Percentiles rank a stretch among this genome's conserved stretches.
phyloP scores from a whole-genome alignment of 2,113 vertebrate species.

The Saguinus midas region DNA sequence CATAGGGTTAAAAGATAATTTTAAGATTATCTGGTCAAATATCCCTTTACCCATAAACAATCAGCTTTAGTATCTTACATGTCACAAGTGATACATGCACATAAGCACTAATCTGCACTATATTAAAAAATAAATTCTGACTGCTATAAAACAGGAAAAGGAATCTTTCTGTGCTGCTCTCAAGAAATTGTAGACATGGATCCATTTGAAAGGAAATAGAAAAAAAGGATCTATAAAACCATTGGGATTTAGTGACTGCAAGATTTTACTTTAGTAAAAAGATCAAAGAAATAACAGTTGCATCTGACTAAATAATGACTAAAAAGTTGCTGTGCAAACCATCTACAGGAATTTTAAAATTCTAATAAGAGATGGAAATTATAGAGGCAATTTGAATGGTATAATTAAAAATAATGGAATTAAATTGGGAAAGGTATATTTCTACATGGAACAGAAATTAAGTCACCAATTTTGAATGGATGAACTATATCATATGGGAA shows the following conservation, averaged over 20 bases:
- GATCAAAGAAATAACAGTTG: slow-evolving; percentile 48
- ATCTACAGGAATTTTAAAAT: slow-evolving; percentile 41
- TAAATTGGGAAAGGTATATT: slow-evolving; percentile 51
- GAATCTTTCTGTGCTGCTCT: not conserved
- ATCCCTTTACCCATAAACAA: not conserved
- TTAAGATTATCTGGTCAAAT: not conserved
- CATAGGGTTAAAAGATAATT: not conserved
- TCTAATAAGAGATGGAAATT: slow-evolving; percentile 54
- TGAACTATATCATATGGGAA: not conserved
- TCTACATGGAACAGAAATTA: slow-evolving; percentile 32
- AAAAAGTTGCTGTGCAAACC: slow-evolving; percentile 22
- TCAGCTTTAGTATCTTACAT: not conserved
- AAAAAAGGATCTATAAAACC: not conserved
- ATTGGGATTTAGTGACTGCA: not conserved
- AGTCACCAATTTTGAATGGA: not conserved
- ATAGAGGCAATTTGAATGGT: slow-evolving; percentile 40
- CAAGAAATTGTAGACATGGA: not conserved
- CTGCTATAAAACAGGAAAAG: not conserved
- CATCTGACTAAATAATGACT: slow-evolving; percentile 58
- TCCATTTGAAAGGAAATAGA: not conserved
- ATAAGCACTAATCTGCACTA: not conserved
- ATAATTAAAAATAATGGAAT: slow-evolving; percentile 65
- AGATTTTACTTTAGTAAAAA: slow-evolving; percentile 26
- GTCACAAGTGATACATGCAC: not conserved
- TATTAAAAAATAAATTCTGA: not conserved